phyloP scores from a whole-genome alignment of 2,113 vertebrate species.

The Garra rufa region DNA sequence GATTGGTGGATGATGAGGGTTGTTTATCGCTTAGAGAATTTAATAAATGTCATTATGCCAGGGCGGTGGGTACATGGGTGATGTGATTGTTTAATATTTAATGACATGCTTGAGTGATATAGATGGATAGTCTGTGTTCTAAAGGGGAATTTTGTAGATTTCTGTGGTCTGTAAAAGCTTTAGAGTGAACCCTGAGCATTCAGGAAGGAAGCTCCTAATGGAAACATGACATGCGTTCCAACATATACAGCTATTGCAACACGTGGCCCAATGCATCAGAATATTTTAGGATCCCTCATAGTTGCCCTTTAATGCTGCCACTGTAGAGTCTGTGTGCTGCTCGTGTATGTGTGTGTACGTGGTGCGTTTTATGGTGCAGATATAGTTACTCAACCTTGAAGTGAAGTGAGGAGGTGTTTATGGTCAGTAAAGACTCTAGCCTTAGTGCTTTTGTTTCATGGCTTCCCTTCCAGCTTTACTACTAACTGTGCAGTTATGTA shows the following conservation, averaged over 20 bases:
- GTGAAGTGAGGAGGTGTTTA: constrained; percentile 34
- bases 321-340: not conserved
- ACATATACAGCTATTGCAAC: constrained; percentile 35
- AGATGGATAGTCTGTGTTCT: not conserved
- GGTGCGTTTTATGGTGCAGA: constrained; percentile 28
- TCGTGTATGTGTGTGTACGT: not conserved
- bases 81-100: constrained; percentile 20
- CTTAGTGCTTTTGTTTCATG: constrained; percentile 29
- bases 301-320: constrained; percentile 53
- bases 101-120: constrained; percentile 3
- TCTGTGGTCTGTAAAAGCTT: constrained; percentile 24
- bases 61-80: not conserved
- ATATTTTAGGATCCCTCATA: constrained; percentile 58
- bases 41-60: constrained; percentile 4
- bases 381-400: constrained; percentile 41
- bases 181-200: not conserved
- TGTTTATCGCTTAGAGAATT: not conserved
- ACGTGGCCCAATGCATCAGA: constrained; percentile 51
- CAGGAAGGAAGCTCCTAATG: constrained; percentile 4
- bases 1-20: constrained; percentile 6
- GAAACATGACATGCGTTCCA: constrained; percentile 33
- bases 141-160: not conserved
- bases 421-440: constrained; percentile 33
- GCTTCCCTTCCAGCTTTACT: constrained; percentile 16
- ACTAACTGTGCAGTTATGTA: not conserved